A percentile compares a stretch with the other conserved stretches of the same genome.
Conservation (phyloP, 2,888 invertebrate species). For the Caenorhabditis sp. region DNA sequence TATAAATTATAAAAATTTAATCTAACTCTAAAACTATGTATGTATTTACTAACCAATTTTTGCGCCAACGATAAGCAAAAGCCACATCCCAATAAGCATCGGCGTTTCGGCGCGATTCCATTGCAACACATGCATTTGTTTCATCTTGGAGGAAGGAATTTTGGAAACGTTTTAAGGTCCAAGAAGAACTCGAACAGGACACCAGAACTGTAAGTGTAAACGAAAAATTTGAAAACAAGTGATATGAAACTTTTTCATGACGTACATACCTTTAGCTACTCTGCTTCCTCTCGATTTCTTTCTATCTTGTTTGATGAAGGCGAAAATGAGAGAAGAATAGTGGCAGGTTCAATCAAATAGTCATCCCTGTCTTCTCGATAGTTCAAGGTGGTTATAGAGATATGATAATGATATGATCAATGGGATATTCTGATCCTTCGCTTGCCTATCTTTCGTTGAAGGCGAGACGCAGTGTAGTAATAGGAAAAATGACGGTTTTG, state of each 20-base stretch:
- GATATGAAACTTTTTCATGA: too few species aligned
- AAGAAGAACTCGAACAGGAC: background rate
- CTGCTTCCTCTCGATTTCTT: slow-evolving; percentile 16
- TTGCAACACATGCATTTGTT: slow-evolving; percentile 35
- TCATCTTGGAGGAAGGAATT: too few species aligned
- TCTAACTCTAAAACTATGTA: background rate
- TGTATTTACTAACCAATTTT: slow-evolving; percentile 68
- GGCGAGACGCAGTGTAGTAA: background rate
- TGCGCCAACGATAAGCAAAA: slow-evolving; percentile 73
- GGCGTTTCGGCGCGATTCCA: slow-evolving; percentile 80
- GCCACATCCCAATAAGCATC: slow-evolving; percentile 73
- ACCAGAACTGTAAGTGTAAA: background rate
- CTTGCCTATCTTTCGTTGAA: too few species aligned
- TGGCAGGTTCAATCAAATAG: slow-evolving; percentile 57
- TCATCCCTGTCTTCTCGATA: slow-evolving; percentile 36
- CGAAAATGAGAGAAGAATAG: slow-evolving; percentile 26
- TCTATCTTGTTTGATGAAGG: slow-evolving; percentile 24
- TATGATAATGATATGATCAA: slow-evolving; percentile 51
- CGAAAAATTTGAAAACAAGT: background rate
- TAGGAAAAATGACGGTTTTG: background rate
- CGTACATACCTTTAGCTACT: slow-evolving; percentile 30
- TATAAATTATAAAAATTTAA: too few species aligned
- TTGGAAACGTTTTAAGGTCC: too few species aligned
- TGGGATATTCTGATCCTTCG: slow-evolving; percentile 46
- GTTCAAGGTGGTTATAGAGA: slow-evolving; percentile 55